Evolutionary conservation across 2,113 vertebrate genomes (phyloP).

Genomic region (Nyctibius bracteatus): DNA sequence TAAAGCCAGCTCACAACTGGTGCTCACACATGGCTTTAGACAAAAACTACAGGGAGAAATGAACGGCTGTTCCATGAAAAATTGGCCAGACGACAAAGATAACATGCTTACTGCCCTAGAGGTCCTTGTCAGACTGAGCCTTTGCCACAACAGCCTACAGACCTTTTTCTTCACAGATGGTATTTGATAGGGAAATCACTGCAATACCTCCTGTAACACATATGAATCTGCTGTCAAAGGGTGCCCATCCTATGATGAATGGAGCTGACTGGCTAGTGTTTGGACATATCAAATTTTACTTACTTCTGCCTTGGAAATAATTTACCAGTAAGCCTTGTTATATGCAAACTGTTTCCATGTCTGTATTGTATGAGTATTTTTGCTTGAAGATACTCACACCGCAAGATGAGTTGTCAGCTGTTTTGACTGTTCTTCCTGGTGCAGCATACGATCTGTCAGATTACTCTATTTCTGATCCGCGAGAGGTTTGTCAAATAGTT

Average conservation of each 20-base stretch:
- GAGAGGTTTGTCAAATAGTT: background rate
- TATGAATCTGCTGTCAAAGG: constrained; percentile 11
- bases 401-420: background rate
- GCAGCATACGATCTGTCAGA: background rate
- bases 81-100: constrained; percentile 15
- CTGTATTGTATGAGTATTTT: background rate
- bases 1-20: background rate
- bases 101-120: constrained; percentile 3
- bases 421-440: background rate
- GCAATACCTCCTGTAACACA: background rate
- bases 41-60: background rate
- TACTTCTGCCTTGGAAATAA: constrained; percentile 4
- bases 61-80: background rate
- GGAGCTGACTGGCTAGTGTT: background rate
- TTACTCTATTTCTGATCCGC: background rate
- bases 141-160: constrained; percentile 10
- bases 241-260: background rate
- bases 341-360: background rate
- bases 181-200: constrained; percentile 27
- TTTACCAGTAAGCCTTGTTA: background rate
- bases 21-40: background rate
- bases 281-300: background rate
- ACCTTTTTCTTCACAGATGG: background rate
- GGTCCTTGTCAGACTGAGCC: background rate
- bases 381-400: background rate